A percentile compares a stretch with the other conserved stretches of the same genome.
Conservation (phyloP, 2,888 invertebrate species). For the Drosophila niveifrons region DNA sequence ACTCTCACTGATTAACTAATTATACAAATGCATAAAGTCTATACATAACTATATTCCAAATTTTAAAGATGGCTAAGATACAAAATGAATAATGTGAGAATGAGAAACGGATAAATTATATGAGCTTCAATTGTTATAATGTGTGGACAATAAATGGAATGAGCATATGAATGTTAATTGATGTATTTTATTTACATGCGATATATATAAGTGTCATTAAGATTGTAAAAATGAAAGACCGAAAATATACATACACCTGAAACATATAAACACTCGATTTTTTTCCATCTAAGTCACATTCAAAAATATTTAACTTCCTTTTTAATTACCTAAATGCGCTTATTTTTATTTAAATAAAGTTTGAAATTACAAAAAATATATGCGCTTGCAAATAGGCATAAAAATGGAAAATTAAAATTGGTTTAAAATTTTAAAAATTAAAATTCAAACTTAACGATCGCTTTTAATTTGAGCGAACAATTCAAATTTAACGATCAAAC, state of each 20-base stretch:
- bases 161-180: slow-evolving; percentile 53
- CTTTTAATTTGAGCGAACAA: neutral
- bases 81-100: slow-evolving; percentile 14
- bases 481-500: neutral
- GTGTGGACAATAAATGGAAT: slow-evolving; percentile 71
- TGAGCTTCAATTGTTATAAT: slow-evolving; percentile 67
- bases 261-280: neutral
- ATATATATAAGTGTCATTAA: slow-evolving; percentile 48
- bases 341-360: neutral
- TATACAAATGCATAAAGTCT: slow-evolving; percentile 19
- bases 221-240: slow-evolving; percentile 71
- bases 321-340: too few relatives aligned
- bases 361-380: neutral
- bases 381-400: neutral
- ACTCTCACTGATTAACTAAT: slow-evolving; percentile 30
- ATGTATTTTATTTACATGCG: slow-evolving; percentile 53
- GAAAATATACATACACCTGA: slow-evolving; percentile 60
- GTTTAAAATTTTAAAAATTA: neutral
- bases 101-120: slow-evolving; percentile 11
- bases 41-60: slow-evolving; percentile 33
- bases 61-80: slow-evolving; percentile 39
- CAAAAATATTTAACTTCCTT: neutral
- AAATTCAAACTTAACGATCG: slow-evolving; percentile 1
- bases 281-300: neutral
- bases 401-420: neutral